These are phyloP conservation scores for Formicarius rufipectus DNA, from an alignment of 2,113 vertebrate species.

Conservation along the genomic window DNA sequence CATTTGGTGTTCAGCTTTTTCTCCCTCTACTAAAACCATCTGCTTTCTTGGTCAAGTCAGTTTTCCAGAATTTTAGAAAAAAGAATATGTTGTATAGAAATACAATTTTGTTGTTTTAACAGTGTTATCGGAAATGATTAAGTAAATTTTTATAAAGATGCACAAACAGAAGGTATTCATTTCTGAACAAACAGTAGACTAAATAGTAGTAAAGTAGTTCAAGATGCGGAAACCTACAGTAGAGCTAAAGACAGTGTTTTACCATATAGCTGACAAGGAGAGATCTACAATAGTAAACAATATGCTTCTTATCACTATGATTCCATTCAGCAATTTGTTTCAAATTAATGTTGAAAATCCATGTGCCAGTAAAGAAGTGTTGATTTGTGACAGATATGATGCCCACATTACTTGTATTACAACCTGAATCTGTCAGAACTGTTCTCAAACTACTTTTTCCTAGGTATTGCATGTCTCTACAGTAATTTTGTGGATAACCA, in stretches of 20 bases:
- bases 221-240: background rate
- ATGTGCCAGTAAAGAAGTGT: background rate
- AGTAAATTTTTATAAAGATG: background rate
- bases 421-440: background rate
- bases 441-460: background rate
- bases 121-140: background rate
- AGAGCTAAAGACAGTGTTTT: background rate
- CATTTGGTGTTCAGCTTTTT: background rate
- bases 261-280: background rate
- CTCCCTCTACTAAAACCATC: background rate
- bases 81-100: background rate
- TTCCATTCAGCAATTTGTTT: background rate
- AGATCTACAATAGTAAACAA: background rate
- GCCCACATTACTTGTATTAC: background rate
- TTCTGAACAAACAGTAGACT: background rate
- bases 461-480: background rate
- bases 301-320: background rate
- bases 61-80: background rate
- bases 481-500: constrained; percentile 34
- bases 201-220: background rate
- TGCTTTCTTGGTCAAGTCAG: background rate
- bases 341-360: constrained; percentile 26
- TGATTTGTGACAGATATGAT: background rate
- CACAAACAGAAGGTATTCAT: background rate
- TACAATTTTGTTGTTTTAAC: background rate